Percentiles rank a stretch among this genome's conserved stretches.
Evolutionary conservation across 2,888 invertebrate species (phyloP).

Genomic region (Morpho helenor): DNA sequence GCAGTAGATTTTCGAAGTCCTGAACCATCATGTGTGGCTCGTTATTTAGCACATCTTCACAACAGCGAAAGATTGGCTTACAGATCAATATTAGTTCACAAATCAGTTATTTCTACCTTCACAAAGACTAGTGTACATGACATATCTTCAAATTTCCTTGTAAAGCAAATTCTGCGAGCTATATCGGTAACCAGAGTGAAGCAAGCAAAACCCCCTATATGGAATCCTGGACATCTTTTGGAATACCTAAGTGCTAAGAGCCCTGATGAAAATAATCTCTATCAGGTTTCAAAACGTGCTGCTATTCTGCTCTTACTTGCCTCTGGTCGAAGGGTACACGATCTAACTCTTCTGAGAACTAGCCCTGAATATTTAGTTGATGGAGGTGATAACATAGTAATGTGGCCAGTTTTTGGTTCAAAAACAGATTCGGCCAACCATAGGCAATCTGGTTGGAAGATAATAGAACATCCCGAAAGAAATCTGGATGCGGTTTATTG

Average conservation of each 20-base stretch:
- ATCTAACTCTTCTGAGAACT: constrained; percentile 22
- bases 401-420: constrained; percentile 26
- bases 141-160: constrained; percentile 17
- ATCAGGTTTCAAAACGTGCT: constrained; percentile 19
- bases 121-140: constrained; percentile 20
- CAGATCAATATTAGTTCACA: constrained; percentile 27
- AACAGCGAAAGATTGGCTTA: constrained; percentile 20
- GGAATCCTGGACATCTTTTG: constrained; percentile 21
- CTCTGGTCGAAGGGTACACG: constrained; percentile 28
- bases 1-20: constrained; percentile 11
- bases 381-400: constrained; percentile 16
- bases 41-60: constrained; percentile 22
- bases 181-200: constrained; percentile 14
- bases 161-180: constrained; percentile 24
- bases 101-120: constrained; percentile 26
- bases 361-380: constrained; percentile 20
- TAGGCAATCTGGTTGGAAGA: constrained; percentile 23
- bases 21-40: constrained; percentile 13
- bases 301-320: constrained; percentile 23
- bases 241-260: constrained; percentile 5
- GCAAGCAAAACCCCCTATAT: constrained; percentile 19
- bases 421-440: constrained; percentile 24
- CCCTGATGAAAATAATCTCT: neutral
- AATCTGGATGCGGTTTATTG: constrained; percentile 20
- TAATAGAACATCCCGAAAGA: constrained; percentile 10